Percentiles rank a stretch among this genome's conserved stretches.
These are phyloP conservation scores for Magallana gigas DNA, from an alignment of 1,140 invertebrate genomes.

Conservation along the genomic window DNA sequence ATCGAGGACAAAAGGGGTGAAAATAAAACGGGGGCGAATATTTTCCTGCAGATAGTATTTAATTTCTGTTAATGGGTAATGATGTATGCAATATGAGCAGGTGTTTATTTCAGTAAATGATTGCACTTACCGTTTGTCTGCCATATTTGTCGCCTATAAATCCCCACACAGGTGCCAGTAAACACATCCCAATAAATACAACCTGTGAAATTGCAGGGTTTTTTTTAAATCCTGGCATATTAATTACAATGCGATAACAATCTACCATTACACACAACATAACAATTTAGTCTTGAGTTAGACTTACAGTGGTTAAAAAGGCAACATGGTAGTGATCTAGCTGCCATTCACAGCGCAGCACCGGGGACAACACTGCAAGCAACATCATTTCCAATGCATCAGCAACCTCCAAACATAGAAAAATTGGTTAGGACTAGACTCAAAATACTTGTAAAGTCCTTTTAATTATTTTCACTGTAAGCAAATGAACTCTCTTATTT, in stretches of 20 bases:
- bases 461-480: no score
- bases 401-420: constrained; percentile 86
- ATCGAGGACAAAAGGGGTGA: no score
- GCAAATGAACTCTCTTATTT: no score
- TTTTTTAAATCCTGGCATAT: no score
- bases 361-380: constrained; percentile 93
- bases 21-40: no score
- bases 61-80: no score
- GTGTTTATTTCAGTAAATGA: no score
- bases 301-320: constrained; percentile 85
- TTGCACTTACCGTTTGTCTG: constrained; percentile 86
- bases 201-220: constrained; percentile 83
- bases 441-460: not conserved
- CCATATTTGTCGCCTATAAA: constrained; percentile 96
- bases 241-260: no score
- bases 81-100: no score
- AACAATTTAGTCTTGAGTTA: no score
- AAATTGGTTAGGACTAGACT: not conserved
- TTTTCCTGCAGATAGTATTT: no score
- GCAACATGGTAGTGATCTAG: constrained; percentile 90
- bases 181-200: constrained; percentile 97
- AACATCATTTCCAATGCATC: constrained; percentile 99
- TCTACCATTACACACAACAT: no score
- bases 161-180: constrained; percentile 96
- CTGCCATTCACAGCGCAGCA: constrained; percentile 95